Percentiles rank a stretch among this genome's conserved stretches.
phyloP scores from a whole-genome alignment of 2,797 vertebrate genomes.

The Hephaestus fuliginosus region DNA sequence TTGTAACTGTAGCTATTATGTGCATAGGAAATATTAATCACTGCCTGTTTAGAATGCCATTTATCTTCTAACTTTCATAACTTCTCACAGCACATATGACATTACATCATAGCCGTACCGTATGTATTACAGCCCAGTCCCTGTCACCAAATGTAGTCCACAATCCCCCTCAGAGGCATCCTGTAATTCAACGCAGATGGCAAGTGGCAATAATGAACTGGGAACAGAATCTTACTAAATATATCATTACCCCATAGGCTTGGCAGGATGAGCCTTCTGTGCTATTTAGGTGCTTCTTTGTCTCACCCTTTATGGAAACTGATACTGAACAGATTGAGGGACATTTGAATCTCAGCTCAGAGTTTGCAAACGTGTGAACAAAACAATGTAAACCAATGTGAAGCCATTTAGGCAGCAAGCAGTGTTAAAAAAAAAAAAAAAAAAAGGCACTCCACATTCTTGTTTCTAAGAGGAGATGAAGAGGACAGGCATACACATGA shows the following conservation, averaged over 20 bases:
- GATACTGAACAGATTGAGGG: slow-evolving; percentile 46
- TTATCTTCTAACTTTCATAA: slow-evolving; percentile 3
- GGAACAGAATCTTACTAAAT: slow-evolving; percentile 78
- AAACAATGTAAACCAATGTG: slow-evolving; percentile 34
- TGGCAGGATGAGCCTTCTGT: slow-evolving; percentile 63
- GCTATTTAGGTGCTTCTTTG: slow-evolving; percentile 64
- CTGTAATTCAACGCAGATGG: slow-evolving; percentile 78
- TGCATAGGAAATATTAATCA: background rate
- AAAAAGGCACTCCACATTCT: slow-evolving; percentile 11
- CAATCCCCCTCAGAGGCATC: slow-evolving; percentile 67
- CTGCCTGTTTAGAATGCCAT: slow-evolving; percentile 1
- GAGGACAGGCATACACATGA: background rate
- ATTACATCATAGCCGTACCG: slow-evolving; percentile 12
- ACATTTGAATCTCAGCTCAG: slow-evolving; percentile 28
- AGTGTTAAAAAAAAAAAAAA: background rate
- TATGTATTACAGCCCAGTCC: slow-evolving; percentile 37
- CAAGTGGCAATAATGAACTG: slow-evolving; percentile 76
- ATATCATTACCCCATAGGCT: slow-evolving; percentile 78
- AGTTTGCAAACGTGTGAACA: slow-evolving; percentile 45
- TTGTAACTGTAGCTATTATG: background rate
- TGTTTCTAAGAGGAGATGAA: slow-evolving; percentile 3
- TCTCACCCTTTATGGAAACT: slow-evolving; percentile 55
- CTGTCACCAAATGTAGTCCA: slow-evolving; percentile 70
- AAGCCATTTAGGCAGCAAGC: background rate
- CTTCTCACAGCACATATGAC: slow-evolving; percentile 4